Base-by-base conservation (phyloP, 2,797 vertebrate species). In the Sebastes diploproa region DNA sequence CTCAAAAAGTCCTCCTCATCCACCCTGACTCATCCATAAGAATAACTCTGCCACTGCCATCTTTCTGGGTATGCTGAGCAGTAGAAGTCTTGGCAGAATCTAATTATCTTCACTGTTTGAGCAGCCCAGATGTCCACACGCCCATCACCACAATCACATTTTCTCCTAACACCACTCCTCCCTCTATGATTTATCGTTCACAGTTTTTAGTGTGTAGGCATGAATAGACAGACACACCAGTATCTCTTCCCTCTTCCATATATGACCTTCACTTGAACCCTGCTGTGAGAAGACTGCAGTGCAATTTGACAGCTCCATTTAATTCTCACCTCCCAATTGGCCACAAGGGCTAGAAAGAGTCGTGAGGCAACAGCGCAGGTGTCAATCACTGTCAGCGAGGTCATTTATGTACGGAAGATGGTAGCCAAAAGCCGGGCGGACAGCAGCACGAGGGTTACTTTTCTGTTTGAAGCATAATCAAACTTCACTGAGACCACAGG, bases 181-280 rank as follows among this genome's bases (percentile, higher is more conserved):
- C 29, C 36, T 30, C 36, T 58, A 38, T 60, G 54, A 72, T 67
- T 30, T 64, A 52, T 56, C 22, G 1, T 65, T 56, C 2, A 52
- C 50, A 18, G 36, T 42, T 73, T 36, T 72, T 12, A 20, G 20
- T 72, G 42, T 20, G 42, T n/a, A 11, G 10, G 29, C 54, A 62
- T 58, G 25, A 36, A 76, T 14, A 27, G 52, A 55, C 54, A 62
- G 66, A 56, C 67, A 18, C 46, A 72, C 30, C 25, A 55, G 54
- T 9, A 14, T 84, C 63, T 66, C 62, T 25, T 60, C 34, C 7
- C 14, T 23, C 42, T 34, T 10, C 5, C 13, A 18, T 18, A 36
- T 62, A n/a, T 69, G 82, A 85, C 83, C 86, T 89, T 81, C 62
- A 78, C 38, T 66, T 81, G 64, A 89, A 86, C 81, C 77, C 27